Evolutionary conservation across 2,113 vertebrate genomes (phyloP), one percentile per base, ranked within the genome.

Genomic region (Saccopteryx bilineata): DNA sequence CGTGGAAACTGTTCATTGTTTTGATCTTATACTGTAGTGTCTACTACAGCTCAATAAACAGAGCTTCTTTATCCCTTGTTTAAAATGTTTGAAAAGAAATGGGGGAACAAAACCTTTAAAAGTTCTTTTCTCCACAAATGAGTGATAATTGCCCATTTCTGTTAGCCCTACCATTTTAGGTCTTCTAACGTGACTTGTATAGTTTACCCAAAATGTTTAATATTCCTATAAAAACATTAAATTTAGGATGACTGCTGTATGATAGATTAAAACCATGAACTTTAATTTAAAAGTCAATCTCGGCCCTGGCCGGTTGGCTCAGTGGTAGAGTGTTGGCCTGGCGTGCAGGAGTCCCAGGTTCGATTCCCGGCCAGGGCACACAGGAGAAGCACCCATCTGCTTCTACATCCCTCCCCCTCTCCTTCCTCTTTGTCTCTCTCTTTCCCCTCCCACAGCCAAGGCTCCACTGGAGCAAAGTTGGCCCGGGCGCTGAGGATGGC

Each of bases 161-260:
- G 76, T 87, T 90, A 86, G 28, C 13, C 18, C 12, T 63, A 63
- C 23, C 10, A 76, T 93, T 90, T 87, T 86, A 50, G 89, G 31
- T 75, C n/a, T 96, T 82, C 68, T 85, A 82, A 71, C 76, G 24
- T 95, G 75, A 87, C 48, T 82, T 63, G 15, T 90, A 17, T 69
- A n/a, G 8, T 82, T 93, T 87, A 93, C 17, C 2, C 28, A 63
- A 76, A 74, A 85, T 81, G n/a, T 48, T 90, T 69, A 85, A 54
- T 86, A 63, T 81, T 74, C 18, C 13, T 95, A 26, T 86, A 86
- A 90, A 92, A 74, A 92, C 46, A 74, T 61, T 90, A 76, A 96
- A 82, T 26, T 24, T 28, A 75, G 26, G n/a, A 24, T 68, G 75
- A 60, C 17, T 85, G 71, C 61, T 96, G 54, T 14, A 50, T 93